Evolutionary conservation across 2,113 vertebrate genomes (phyloP), one percentile per base, ranked within the genome.

Genomic region (Callocephalon fimbriatum): DNA sequence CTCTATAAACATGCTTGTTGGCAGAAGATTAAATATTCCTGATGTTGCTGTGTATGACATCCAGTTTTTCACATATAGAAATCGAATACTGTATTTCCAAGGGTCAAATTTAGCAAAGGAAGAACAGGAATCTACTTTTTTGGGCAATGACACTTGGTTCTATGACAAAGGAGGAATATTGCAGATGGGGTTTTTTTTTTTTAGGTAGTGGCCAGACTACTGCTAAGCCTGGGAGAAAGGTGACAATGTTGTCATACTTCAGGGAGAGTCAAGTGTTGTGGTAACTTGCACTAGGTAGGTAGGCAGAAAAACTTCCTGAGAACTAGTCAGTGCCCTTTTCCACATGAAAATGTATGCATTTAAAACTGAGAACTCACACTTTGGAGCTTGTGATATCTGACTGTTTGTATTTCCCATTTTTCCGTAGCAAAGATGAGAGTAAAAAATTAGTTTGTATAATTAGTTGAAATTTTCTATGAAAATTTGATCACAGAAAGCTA

Each of bases 21-120:
- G 74, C 86, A 96, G 92, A 78, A 86, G 58, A 86, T 94, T 56
- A 96, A 95, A 70, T 88, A 29, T 70, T 86, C 58, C n/a, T 90
- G 21, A 29, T 42, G 48, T 76, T 93, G 61, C 44, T 94, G 45
- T 90, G 47, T 35, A 6, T 42, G 75, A 53, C 15, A 63, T 53
- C 37, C 18, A 42, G 1, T 77, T 80, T 95, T 61, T n/a, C 44
- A 77, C 88, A 76, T 65, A 82, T 58, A n/a, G 47, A 35, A 68
- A 54, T 31, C 1, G 90, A 62, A 26, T 26, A 27, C 10, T 42
- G 5, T 58, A 73, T 73, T 73, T 66, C n/a, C 8, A 37, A 26
- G 23, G 25, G 71, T 74, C 38, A 53, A 50, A 75, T 38, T 31
- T 53, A 48, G 6, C 9, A 79, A 62, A 78, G 19, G 13, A 70